Evolutionary conservation across 2,113 vertebrate genomes (phyloP), one percentile per base, ranked within the genome.

Genomic region (Tragelaphus scriptus): DNA sequence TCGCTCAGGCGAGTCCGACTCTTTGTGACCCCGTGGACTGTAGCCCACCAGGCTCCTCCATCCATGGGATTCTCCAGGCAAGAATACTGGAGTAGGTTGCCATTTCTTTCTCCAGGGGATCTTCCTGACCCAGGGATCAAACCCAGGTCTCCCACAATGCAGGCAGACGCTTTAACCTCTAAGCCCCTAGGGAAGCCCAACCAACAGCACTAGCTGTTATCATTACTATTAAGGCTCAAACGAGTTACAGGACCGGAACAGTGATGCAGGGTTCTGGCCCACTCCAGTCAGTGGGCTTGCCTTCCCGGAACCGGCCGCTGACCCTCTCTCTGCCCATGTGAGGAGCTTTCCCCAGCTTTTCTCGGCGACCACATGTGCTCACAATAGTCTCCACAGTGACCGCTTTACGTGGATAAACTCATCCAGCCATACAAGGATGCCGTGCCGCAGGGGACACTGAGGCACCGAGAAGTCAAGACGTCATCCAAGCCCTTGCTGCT

Each of bases 311-410:
- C 63, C 14, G 5, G 44, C 13, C 5, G 13, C 88, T 3, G 51
- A 32, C 19, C 1, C 40, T 7, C 4, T 36, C 65, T 71, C n/a
- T 12, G 13, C 9, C 63, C 7, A 12, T 6, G 16, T 26, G 26
- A 21, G 6, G 7, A 28, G 2, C 44, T 55, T 47, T 4, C 11
- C 17, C 30, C 53, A 17, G 36, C 65, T 15, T 32, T 88, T 5
- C 25, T 23, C 56, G 15, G 26, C 0, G 28, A 30, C 44, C 3
- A 6, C 51, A 2, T 8, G 26, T 11, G 0, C 9, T 75, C 0
- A 0, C 4, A 4, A 7, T 0, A 25, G 30, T 26, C 4, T 40
- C 17, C 2, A 3, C 0, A 0, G 32, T 6, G 63, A 58, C 44
- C 10, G 1, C 32, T 30, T 56, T 12, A 40, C 7, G 44, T 6